These are phyloP conservation scores for Mycetomoellerius zeteki DNA, from an alignment of 1,140 invertebrate species.

Conservation along the genomic window DNA sequence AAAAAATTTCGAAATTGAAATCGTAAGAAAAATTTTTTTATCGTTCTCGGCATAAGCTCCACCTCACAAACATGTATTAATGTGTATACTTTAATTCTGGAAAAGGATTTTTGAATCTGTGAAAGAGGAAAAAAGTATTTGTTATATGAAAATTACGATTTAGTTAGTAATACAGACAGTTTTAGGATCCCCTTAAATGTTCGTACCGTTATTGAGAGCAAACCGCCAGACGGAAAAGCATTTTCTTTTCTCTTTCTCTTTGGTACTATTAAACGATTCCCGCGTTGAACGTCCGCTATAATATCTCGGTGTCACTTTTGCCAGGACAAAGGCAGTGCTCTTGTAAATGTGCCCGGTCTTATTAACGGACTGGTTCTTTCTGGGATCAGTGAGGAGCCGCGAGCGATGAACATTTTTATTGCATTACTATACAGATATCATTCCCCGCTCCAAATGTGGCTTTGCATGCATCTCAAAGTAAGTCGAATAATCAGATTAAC, in stretches of 20 bases:
- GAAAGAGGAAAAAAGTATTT: too few species aligned
- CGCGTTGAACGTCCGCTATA: conserved; percentile 62
- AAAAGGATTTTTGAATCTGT: too few species aligned
- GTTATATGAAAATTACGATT: too few species aligned
- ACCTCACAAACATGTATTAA: too few species aligned
- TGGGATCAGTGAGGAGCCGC: background rate
- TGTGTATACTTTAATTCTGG: too few species aligned
- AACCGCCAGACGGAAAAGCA: conserved; percentile 25
- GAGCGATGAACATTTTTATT: conserved; percentile 71
- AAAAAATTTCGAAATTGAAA: too few species aligned
- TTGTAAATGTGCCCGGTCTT: conserved; percentile 73
- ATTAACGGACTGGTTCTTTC: conserved; percentile 67
- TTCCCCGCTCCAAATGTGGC: conserved; percentile 24
- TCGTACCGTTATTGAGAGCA: conserved; percentile 47
- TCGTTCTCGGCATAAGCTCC: too few species aligned
- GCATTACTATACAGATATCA: conserved; percentile 60
- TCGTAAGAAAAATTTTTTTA: too few species aligned
- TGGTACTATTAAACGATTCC: conserved; percentile 70
- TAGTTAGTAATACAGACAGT: too few species aligned
- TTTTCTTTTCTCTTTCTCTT: background rate
- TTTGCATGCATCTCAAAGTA: conserved; percentile 67
- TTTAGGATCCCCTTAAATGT: conserved; percentile 70
- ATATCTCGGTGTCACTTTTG: conserved; percentile 63
- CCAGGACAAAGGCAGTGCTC: conserved; percentile 52
- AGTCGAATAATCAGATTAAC: conserved; percentile 74